Base-by-base conservation (phyloP, 2,888 invertebrate species). In the Synergus gifuensis region DNA sequence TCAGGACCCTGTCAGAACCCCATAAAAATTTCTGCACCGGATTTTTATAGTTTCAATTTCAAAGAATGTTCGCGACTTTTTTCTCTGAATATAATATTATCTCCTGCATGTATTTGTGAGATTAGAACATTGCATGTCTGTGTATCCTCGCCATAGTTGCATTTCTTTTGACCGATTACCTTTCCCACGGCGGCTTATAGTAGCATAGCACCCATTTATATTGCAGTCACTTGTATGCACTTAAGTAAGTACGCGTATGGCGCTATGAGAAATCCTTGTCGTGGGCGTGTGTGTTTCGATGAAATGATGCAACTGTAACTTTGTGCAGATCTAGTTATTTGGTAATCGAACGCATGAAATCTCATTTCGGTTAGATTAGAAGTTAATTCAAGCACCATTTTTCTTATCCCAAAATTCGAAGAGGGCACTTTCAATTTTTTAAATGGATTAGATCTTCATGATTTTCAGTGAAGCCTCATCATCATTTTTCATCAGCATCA, bases 121-220 rank as follows among this genome's bases (percentile, higher is more conserved):
- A 12, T 28, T 28, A 28, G 62, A 28, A 62, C 1, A 62, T 18
- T 62, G 62, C 62, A 62, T 62, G 62, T 62, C 14, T 62, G 62
- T 62, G 18, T 60, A 62, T 62, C 62, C 62, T 22, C 14, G 62
- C 62, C 12, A 62, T 62, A 12, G 81, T 82, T 86, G 87, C 87
- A 89, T 89, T 89, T 89, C 88, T 88, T 89, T 87, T 88, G 87
- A 88, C 89, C 89, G 89, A 90, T 90, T 89, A 88, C 88, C 87
- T 90, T 90, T 90, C 89, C 90, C 89, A 90, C 90, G 90, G 88
- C 87, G 84, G 84, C 83, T 82, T 83, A 81, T 85, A 79, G 83
- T 81, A 84, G 82, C 83, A 84, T 76, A 82, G 83, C 81, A 82
- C 83, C 85, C 87, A 86, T 88, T 89, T 87, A 86, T 88, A 87